A percentile compares a stretch with the other conserved stretches of the same genome.
phyloP scores from a whole-genome alignment of 1,140 invertebrate species.

The Drosophila repleta region DNA sequence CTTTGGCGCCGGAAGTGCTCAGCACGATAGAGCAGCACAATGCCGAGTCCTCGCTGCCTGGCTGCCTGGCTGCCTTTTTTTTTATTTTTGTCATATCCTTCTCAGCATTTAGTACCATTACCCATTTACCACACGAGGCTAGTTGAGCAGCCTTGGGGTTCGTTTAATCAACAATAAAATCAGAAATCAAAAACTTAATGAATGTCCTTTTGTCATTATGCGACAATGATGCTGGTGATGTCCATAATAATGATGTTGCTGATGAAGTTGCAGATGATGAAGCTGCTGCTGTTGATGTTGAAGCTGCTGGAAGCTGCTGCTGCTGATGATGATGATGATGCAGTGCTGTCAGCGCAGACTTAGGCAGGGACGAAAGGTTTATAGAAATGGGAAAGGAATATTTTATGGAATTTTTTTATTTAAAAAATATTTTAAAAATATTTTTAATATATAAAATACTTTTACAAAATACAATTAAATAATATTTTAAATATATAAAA shows the following conservation, averaged over 20 bases:
- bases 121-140: neutral
- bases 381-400: too few species aligned
- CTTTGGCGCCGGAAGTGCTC: conserved; percentile 78
- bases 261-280: conserved; percentile 23
- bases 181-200: conserved; percentile 84
- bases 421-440: too few species aligned
- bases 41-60: conserved; percentile 20
- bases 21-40: conserved; percentile 72
- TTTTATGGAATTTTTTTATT: too few species aligned
- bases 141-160: conserved; percentile 8
- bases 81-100: conserved; percentile 48
- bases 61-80: too few species aligned
- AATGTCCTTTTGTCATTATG: conserved; percentile 83
- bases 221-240: conserved; percentile 34
- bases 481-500: too few species aligned
- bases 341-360: too few species aligned
- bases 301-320: too few species aligned
- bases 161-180: conserved; percentile 83
- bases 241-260: conserved; percentile 8
- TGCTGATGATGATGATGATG: too few species aligned
- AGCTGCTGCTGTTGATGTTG: conserved; percentile 17
- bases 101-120: conserved; percentile 55
- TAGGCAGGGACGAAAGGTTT: too few species aligned
- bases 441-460: too few species aligned
- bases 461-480: too few species aligned